Conservation (phyloP, 2,797 vertebrate species). For the Alauda arvensis region DNA sequence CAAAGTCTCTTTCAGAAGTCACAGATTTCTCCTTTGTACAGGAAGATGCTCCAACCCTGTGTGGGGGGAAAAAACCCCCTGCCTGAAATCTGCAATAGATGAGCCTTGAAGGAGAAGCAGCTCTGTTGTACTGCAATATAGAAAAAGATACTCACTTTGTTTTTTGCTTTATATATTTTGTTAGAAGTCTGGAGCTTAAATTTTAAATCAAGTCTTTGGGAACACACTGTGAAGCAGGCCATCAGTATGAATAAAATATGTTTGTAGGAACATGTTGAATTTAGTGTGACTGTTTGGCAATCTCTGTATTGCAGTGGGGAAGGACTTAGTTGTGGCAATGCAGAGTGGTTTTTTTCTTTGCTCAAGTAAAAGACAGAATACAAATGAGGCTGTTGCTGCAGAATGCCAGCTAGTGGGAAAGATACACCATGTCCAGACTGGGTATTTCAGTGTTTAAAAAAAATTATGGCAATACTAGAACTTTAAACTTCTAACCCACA, state of each 20-base stretch:
- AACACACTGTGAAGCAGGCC: background rate
- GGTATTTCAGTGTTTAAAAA: background rate
- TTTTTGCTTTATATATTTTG: background rate
- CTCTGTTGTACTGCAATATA: background rate
- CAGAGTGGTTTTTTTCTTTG: background rate
- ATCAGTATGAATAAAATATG: slow-evolving; percentile 40
- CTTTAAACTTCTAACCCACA: background rate
- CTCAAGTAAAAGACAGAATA: slow-evolving; percentile 5
- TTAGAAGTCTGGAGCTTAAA: slow-evolving; percentile 7
- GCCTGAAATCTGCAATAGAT: background rate
- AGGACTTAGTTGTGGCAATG: background rate
- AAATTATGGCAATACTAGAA: background rate
- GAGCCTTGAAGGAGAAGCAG: background rate
- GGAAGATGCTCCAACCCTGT: background rate
- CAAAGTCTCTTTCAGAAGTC: background rate
- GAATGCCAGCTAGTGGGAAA: background rate
- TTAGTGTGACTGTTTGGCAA: background rate
- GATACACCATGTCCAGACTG: background rate
- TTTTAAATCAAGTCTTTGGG: slow-evolving; percentile 18
- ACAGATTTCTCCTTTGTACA: background rate
- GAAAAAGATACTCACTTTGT: background rate
- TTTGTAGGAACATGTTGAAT: background rate
- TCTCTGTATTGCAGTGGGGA: background rate
- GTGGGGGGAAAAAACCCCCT: background rate
- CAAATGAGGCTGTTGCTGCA: slow-evolving; percentile 26